Base-by-base conservation (phyloP, 2,113 vertebrate species). In the Dicaeum eximium region DNA sequence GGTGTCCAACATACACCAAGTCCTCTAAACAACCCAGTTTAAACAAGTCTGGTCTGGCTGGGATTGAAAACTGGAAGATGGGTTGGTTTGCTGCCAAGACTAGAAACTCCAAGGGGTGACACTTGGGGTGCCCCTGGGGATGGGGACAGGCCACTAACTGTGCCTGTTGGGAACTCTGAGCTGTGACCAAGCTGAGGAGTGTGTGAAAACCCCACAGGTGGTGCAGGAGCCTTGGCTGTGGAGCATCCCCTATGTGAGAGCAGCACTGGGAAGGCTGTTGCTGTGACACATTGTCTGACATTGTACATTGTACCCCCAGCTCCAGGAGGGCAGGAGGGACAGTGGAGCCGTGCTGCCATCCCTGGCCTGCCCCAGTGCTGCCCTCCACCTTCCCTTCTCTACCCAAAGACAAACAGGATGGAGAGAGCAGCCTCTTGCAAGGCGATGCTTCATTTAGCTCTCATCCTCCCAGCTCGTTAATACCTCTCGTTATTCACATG, bases 401-500 rank as follows among this genome's bases (percentile, higher is more conserved):
- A 4, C n/a, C 38, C 54, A 23, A 65, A 50, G 48, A 25, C 45
- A 20, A 42, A 80, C 17, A 28, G 53, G 67, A 33, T 82, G 45
- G 69, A 85, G 28, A 50, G 70, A 88, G 80, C 78, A 79, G 77
- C 69, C 45, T 86, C 78, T 95, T 84, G 78, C 60, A 83, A 91
- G 75, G 47, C 0, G 1, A 81, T 4, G 42, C 81, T 92, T 96
- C 93, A 47, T 88, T 84, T 80, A 87, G 33, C 70, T 95, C 96
- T 90, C 77, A 42, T 80, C 84, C 71, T 61, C 86, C 62, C 30
- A 56, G 44, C 15, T 67, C 8, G 13, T 88, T 96, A 97, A 97
- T 95, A 82, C 74, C 62, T 37, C 95, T 94, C 1, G 0, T 97
- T 95, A 94, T 71, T 92, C 83, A 84, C 93, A 62, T 95, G 97